Base-by-base conservation (phyloP, 2,888 invertebrate genomes). In the Pterostichus niger region DNA sequence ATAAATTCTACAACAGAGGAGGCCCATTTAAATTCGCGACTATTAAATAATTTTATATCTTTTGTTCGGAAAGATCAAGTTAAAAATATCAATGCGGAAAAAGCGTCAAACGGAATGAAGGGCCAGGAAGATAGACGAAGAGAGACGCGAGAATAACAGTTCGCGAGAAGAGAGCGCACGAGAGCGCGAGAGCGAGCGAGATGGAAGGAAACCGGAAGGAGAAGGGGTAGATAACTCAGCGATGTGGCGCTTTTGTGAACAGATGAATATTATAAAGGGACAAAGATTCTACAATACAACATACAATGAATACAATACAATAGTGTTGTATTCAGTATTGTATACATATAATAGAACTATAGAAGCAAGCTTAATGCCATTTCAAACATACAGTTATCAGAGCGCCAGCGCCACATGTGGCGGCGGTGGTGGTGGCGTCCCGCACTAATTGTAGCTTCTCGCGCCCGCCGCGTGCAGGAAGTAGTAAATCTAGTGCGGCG, bases 221-320 rank as follows among this genome's bases (percentile, higher is more conserved):
- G 82, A 75, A 76, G 83, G 77, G 83, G 77, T 76, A 76, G 83
- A 83, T 89, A 89, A 89, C 88, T 89, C 88, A 75, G 88, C 88
- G 89, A 88, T 89, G 89, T 88, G 89, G 88, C 87, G 89, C 89
- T 88, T 88, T 89, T 89, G 89, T 89, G 89, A 87, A 86, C 88
- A 89, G 89, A 89, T 89, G 89, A 89, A 89, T 89, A 89, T 89
- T 89, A 89, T 89, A 89, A 89, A 89, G 89, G 89, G 89, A 89
- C 89, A 89, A 89, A 89, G 89, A 89, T 89, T 88, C 88, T 88
- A 88, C 89, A 89, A 89, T 89, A 89, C 89, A 89, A 89, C 89
- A 88, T 88, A 88, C 88, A 88, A 88, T 89, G 89, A 88, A 88
- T 88, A 89, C 89, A 88, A 89, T 88, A 88, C 89, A 88, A 89